A percentile compares a stretch with the other conserved stretches of the same genome.
These are phyloP conservation scores for Apamea anceps DNA, from an alignment of 2,888 invertebrate genomes.

Conservation along the genomic window DNA sequence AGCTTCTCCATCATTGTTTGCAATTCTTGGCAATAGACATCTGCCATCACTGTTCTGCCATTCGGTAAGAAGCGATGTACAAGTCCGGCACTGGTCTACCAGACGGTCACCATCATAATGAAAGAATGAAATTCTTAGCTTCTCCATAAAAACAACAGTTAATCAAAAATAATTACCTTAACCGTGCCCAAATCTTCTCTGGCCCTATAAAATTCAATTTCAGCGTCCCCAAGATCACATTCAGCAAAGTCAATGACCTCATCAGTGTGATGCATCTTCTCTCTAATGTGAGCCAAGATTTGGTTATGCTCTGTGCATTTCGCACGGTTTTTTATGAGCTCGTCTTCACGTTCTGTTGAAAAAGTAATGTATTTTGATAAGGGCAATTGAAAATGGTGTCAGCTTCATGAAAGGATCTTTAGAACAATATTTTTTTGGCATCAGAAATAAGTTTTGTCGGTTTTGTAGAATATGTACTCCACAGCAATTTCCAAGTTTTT, in stretches of 20 bases:
- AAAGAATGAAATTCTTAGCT: neutral
- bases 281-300: slow-evolving; percentile 87
- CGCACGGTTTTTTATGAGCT: slow-evolving; percentile 83
- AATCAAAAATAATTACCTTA: slow-evolving; percentile 74
- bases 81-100: too few species aligned
- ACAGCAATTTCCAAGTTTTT: neutral
- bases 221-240: slow-evolving; percentile 85
- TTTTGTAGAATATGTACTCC: neutral
- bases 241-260: slow-evolving; percentile 86
- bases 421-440: slow-evolving; percentile 6
- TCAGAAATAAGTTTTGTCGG: neutral
- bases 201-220: slow-evolving; percentile 82
- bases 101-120: too few species aligned
- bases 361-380: slow-evolving; percentile 25
- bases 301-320: slow-evolving; percentile 88
- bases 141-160: neutral
- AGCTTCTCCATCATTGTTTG: too few species aligned
- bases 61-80: too few species aligned
- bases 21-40: too few species aligned
- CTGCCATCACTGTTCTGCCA: too few species aligned
- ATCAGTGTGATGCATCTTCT: slow-evolving; percentile 88
- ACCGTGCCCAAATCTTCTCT: slow-evolving; percentile 82
- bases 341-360: slow-evolving; percentile 84
- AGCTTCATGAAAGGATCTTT: slow-evolving; percentile 43
- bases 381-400: slow-evolving; percentile 40